Base-by-base conservation (phyloP, 1,140 invertebrate genomes). In the Charaxes varanes region DNA sequence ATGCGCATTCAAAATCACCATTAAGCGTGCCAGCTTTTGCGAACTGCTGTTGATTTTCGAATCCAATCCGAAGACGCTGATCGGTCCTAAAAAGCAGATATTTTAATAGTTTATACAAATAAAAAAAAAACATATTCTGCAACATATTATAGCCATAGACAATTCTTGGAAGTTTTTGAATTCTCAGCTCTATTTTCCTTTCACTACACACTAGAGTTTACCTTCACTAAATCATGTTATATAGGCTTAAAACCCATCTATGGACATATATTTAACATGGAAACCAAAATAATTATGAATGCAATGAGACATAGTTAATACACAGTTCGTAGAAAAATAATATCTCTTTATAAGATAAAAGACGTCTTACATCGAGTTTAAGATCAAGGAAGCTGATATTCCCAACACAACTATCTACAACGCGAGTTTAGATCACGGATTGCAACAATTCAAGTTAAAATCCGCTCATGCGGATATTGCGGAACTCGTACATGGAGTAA, bases 1-100 rank as follows among this genome's bases (percentile, higher is more conserved):
- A 70, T 70, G 66, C 59, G 53, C 63, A 70, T 70, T 64, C 49
- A 40, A 46, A 45, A 53, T 44, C 51, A 40, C 40, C 46, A 56
- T 63, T 65, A 40, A 26, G 18, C 24, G 14, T 28, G 11, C 6
- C n/a, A 2, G 10, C 16, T 17, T 19, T 13, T 38, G 18, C 18
- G 7, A 7, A 19, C 3, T 19, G 3, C 3, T 3, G 18, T 19
- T 19, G 18, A 13, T 34, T 33, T 34, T 34, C 22, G n/a, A 21
- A 34, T 21, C n/a, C n/a, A 22, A 18, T 13, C 18, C 8, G 8
- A 1, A 3, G 8, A 3, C 8, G 22, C 8, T 6, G 8, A 24
- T 3, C 3, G 4, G 3, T 24, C 4, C 8, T 24, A 6, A 6
- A 24, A 19, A 7, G 18, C 18, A 19, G 7, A 19, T 19, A 7